Evolutionary conservation across 2,113 vertebrate genomes (phyloP).

Genomic region (Heteronetta atricapilla): DNA sequence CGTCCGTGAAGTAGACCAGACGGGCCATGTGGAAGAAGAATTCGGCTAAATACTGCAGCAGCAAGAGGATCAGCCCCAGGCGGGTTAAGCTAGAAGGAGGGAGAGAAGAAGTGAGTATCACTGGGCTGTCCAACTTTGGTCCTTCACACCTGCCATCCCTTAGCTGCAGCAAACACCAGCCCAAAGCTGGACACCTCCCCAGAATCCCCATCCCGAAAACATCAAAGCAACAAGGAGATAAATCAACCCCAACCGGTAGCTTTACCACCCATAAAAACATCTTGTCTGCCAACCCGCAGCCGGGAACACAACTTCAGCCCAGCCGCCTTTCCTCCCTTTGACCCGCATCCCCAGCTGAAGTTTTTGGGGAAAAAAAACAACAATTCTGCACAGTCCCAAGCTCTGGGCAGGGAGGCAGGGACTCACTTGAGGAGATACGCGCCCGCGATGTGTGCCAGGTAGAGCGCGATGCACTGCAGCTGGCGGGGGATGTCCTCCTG

Average conservation of each 20-base stretch:
- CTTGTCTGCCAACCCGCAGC: rapidly evolving
- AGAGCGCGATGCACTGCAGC: conserved; percentile 90
- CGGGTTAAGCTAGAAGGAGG: conserved; percentile 84
- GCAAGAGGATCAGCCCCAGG: conserved; percentile 89
- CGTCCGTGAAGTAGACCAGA: conserved; percentile 91
- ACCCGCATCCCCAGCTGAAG: rapidly evolving
- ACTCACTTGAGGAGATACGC: conserved; percentile 97
- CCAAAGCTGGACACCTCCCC: not conserved
- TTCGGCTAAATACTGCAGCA: conserved; percentile 91
- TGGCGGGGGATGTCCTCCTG: conserved; percentile 96
- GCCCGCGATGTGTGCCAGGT: conserved; percentile 89
- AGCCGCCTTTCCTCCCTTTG: not conserved
- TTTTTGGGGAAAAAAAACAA: not conserved
- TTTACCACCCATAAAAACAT: not conserved
- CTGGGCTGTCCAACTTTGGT: not conserved
- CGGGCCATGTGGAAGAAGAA: conserved; percentile 90
- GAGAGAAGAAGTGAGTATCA: not conserved
- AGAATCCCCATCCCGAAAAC: not conserved
- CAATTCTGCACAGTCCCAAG: not conserved
- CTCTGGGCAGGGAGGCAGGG: rapidly evolving
- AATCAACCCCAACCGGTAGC: not conserved
- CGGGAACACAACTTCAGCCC: not conserved
- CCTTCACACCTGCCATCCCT: not conserved
- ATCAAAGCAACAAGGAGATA: not conserved
- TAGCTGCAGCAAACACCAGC: not conserved